A percentile compares a stretch with the other conserved stretches of the same genome.
phyloP scores from a whole-genome alignment of 1,140 invertebrate species.

The Cotesia typhae region DNA sequence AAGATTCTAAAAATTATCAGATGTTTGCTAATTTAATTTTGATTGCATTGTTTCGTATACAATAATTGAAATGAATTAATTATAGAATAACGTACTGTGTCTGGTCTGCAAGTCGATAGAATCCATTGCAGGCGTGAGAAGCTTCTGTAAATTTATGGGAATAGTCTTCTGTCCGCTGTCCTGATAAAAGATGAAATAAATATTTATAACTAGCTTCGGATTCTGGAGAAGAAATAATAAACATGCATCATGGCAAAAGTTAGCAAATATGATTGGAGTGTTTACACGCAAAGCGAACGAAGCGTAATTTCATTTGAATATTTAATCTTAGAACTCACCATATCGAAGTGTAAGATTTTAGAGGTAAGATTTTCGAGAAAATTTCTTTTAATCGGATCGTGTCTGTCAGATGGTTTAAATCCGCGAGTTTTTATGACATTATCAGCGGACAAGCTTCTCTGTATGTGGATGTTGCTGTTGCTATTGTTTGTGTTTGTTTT shows the following conservation, averaged over 20 bases:
- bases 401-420: slow-evolving; percentile 84
- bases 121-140: slow-evolving; percentile 84
- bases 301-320: background rate
- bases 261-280: background rate
- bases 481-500: slow-evolving; percentile 40
- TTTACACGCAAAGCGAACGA: slow-evolving; percentile 1
- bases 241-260: no score
- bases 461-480: slow-evolving; percentile 48
- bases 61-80: no score
- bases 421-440: slow-evolving; percentile 72
- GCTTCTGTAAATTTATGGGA: slow-evolving; percentile 81
- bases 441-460: slow-evolving; percentile 58
- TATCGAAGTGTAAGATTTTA: slow-evolving; percentile 79
- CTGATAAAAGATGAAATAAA: slow-evolving; percentile 46
- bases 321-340: slow-evolving; percentile 69
- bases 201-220: no score
- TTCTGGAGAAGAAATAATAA: no score
- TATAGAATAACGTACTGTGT: background rate
- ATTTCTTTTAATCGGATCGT: slow-evolving; percentile 80
- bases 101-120: slow-evolving; percentile 68
- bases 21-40: no score
- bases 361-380: slow-evolving; percentile 82
- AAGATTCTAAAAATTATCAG: no score
- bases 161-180: slow-evolving; percentile 62
- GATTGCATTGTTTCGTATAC: no score